phyloP scores from a whole-genome alignment of 37 sponge, comb jelly and placozoan genomes.

The Oscarella lobularis region DNA sequence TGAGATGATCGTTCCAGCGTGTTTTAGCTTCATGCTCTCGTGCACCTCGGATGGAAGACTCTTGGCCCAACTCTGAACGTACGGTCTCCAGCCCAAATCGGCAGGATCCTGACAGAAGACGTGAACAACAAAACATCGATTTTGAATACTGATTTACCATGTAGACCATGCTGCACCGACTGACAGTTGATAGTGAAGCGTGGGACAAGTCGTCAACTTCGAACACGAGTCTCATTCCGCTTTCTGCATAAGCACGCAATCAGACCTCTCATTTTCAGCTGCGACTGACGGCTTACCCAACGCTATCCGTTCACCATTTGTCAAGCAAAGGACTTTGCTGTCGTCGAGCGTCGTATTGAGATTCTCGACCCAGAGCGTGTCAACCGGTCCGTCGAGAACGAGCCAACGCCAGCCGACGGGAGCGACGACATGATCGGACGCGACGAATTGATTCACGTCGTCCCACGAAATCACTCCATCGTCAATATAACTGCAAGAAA shows the following conservation, averaged over 20 bases:
- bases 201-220: slow-evolving; percentile 43
- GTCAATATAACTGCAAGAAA: too few species aligned
- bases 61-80: slow-evolving; percentile 40
- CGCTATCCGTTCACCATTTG: slow-evolving; percentile 47
- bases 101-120: slow-evolving; percentile 15
- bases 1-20: neutral
- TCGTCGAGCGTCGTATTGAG: slow-evolving; percentile 69
- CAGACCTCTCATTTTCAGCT: neutral
- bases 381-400: slow-evolving; percentile 65
- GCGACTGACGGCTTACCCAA: neutral
- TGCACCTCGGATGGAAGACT: slow-evolving; percentile 21
- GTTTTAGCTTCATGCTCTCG: neutral
- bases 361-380: slow-evolving; percentile 70
- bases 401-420: slow-evolving; percentile 57
- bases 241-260: neutral
- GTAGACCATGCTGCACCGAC: slow-evolving; percentile 60
- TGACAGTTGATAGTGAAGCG: slow-evolving; percentile 63
- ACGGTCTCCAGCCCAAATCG: slow-evolving; percentile 62
- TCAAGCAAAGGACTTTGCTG: slow-evolving; percentile 50
- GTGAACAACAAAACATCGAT: too few species aligned
- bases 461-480: neutral
- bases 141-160: slow-evolving; percentile 29
- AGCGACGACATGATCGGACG: neutral
- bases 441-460: neutral
- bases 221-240: slow-evolving; percentile 54